Percentiles rank a stretch among this genome's conserved stretches.
Conservation (phyloP, 2,888 invertebrate genomes). For the Barypeithes pellucidus region DNA sequence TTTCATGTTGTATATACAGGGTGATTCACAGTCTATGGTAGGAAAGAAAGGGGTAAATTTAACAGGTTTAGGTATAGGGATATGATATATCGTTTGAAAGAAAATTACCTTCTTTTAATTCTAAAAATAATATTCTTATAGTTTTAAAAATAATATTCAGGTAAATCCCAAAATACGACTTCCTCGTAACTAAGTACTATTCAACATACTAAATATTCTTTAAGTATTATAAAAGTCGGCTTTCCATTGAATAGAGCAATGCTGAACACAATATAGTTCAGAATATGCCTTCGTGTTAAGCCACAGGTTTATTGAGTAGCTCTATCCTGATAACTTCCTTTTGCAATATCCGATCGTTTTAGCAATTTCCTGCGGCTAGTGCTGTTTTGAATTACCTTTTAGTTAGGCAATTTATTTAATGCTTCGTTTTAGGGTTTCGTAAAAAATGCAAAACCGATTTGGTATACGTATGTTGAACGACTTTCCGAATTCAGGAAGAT, state of each 20-base stretch:
- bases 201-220: neutral
- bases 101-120: too few species aligned
- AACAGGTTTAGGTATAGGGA: too few species aligned
- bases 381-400: constrained; percentile 49
- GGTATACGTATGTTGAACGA: too few species aligned
- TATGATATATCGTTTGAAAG: too few species aligned
- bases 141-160: too few species aligned
- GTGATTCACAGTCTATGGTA: too few species aligned
- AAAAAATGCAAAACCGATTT: too few species aligned
- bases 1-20: too few species aligned
- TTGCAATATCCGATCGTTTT: constrained; percentile 51
- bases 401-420: constrained; percentile 23
- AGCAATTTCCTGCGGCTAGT: constrained; percentile 48
- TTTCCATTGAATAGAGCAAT: constrained; percentile 9
- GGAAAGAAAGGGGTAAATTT: too few species aligned
- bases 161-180: too few species aligned
- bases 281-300: constrained; percentile 40
- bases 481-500: too few species aligned
- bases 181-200: neutral
- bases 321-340: constrained; percentile 49
- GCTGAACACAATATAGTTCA: constrained; percentile 18
- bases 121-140: too few species aligned
- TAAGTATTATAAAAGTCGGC: neutral
- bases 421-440: neutral
- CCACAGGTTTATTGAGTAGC: constrained; percentile 43